A percentile compares a stretch with the other conserved stretches of the same genome.
These are phyloP conservation scores for Thera britannica DNA, from an alignment of 2,888 invertebrate genomes.

Conservation along the genomic window DNA sequence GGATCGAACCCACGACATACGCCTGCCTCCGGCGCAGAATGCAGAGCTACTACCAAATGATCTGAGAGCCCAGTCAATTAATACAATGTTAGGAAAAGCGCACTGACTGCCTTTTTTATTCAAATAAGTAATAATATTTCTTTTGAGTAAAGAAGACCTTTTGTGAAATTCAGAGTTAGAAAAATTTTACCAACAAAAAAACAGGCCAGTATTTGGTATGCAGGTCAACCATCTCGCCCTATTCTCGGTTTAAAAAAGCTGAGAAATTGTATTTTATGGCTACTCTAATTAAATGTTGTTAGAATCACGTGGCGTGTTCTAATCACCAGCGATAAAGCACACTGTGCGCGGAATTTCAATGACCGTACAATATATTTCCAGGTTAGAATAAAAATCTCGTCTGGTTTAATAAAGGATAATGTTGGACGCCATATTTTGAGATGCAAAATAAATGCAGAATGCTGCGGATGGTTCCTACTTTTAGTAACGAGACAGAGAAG, in stretches of 20 bases:
- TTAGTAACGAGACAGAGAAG: background rate
- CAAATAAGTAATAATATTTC: too few relatives aligned
- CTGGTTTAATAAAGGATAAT: slow-evolving; percentile 54
- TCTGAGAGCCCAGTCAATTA: too few relatives aligned
- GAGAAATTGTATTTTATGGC: slow-evolving; percentile 20
- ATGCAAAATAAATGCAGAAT: slow-evolving; percentile 63
- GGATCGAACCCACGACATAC: too few relatives aligned
- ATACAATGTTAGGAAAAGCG: too few relatives aligned
- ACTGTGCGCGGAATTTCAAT: slow-evolving; percentile 64
- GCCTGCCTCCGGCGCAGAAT: too few relatives aligned
- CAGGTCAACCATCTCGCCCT: too few relatives aligned
- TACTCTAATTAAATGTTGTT: slow-evolving; percentile 50
- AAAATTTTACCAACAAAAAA: too few relatives aligned
- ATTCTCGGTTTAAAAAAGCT: background rate
- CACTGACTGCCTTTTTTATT: too few relatives aligned
- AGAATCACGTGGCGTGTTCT: slow-evolving; percentile 56
- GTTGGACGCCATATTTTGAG: slow-evolving; percentile 42
- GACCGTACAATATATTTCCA: slow-evolving; percentile 52
- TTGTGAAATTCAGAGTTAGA: too few relatives aligned
- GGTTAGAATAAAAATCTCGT: slow-evolving; percentile 59
- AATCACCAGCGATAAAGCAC: slow-evolving; percentile 62
- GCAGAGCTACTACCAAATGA: too few relatives aligned
- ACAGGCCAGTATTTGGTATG: too few relatives aligned
- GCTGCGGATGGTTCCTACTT: slow-evolving; percentile 30
- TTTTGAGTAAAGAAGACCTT: too few relatives aligned